These are phyloP conservation scores for Camponotus vicinus DNA, from an alignment of 1,140 invertebrate genomes.

Conservation along the genomic window DNA sequence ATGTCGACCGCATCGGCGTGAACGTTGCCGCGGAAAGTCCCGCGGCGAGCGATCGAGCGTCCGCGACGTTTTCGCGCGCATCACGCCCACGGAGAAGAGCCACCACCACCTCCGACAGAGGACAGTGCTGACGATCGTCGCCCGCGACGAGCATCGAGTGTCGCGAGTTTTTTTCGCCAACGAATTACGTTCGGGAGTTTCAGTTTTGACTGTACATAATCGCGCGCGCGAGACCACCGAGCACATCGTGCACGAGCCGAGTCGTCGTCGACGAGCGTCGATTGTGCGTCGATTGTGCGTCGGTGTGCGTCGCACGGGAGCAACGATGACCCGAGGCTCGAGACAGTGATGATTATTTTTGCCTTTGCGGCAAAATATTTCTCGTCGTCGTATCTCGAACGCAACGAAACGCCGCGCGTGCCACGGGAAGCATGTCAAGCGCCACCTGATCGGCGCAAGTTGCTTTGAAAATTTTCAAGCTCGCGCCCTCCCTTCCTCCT, in stretches of 20 bases:
- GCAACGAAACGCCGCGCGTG: background rate
- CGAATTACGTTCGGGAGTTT: slow-evolving; percentile 4
- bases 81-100: background rate
- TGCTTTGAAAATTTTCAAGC: slow-evolving; percentile 27
- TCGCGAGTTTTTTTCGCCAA: background rate
- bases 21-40: slow-evolving; percentile 8
- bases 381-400: background rate
- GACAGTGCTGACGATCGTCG: no score
- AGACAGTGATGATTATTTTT: background rate
- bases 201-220: background rate
- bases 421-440: background rate
- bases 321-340: background rate
- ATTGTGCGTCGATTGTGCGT: background rate
- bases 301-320: background rate
- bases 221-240: background rate
- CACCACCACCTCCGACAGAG: background rate
- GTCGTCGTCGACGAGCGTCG: background rate
- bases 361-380: background rate
- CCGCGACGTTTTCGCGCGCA: background rate
- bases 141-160: no score
- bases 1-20: slow-evolving; percentile 10
- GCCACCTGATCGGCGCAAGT: slow-evolving; percentile 13
- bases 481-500: no score
- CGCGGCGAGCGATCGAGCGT: background rate
- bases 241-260: background rate